Conservation (phyloP, 2,888 invertebrate species). For the Drosophila kuntzei region DNA sequence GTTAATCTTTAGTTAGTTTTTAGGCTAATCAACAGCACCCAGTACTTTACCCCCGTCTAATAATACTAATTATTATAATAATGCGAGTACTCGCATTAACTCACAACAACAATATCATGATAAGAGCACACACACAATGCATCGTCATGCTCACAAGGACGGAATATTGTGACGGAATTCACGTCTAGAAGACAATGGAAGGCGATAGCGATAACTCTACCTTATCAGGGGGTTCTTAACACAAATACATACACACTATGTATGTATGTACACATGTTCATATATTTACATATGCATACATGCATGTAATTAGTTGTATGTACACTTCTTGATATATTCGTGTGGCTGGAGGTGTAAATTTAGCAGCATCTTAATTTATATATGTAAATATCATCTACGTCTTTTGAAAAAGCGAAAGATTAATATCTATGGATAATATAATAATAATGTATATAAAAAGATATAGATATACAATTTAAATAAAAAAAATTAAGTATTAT, state of each 20-base stretch:
- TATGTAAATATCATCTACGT: not conserved
- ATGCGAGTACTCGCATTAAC: not conserved
- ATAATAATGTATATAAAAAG: not conserved
- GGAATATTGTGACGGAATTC: conserved; percentile 28
- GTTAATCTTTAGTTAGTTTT: conserved; percentile 5
- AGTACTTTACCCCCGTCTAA: conserved; percentile 17
- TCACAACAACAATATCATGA: conserved; percentile 22
- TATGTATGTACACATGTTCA: not conserved
- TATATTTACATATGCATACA: no score
- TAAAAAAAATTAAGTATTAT: no score
- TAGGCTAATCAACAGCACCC: conserved; percentile 2
- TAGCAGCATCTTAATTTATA: not conserved
- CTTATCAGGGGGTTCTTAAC: conserved; percentile 29
- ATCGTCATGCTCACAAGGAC: conserved; percentile 55
- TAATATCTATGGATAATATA: not conserved
- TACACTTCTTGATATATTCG: not conserved
- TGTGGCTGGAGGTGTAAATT: not conserved
- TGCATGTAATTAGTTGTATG: not conserved
- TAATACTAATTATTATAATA: conserved; percentile 30
- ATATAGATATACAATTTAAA: no score
- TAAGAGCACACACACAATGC: conserved; percentile 21
- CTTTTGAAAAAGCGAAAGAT: not conserved
- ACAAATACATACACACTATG: not conserved
- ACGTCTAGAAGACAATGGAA: conserved; percentile 29
- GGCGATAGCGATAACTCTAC: conserved; percentile 38